These are phyloP conservation scores for Hiodon alosoides DNA, from an alignment of 2,113 vertebrate species.

Conservation along the genomic window DNA sequence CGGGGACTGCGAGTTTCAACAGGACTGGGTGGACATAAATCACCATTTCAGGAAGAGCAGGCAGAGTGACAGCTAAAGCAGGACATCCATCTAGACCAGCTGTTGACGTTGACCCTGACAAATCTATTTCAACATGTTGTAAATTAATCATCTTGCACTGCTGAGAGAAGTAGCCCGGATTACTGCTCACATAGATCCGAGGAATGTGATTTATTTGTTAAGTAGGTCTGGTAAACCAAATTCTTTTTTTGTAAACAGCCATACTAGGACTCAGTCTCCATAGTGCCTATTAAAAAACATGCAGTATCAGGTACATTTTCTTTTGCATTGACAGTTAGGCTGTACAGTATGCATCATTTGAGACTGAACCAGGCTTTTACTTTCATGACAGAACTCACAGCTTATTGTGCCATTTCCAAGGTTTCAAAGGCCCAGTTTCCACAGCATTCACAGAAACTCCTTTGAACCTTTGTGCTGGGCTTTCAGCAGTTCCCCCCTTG, in stretches of 20 bases:
- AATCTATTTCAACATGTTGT: constrained; percentile 65
- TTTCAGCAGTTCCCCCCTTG: constrained; percentile 40
- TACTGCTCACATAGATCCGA: constrained; percentile 18
- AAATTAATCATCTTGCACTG: constrained; percentile 54
- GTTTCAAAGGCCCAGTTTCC: constrained; percentile 41
- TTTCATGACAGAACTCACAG: constrained; percentile 50
- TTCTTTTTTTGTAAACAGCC: neutral
- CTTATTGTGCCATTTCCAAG: constrained; percentile 55
- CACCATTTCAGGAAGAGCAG: constrained; percentile 38
- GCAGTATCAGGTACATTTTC: constrained; percentile 65
- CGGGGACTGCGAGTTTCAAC: constrained; percentile 48
- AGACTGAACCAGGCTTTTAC: constrained; percentile 34
- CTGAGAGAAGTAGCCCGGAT: constrained; percentile 41
- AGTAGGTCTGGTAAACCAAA: constrained; percentile 38
- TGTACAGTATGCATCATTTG: constrained; percentile 50
- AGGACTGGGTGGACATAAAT: constrained; percentile 44
- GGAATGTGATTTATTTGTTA: constrained; percentile 51
- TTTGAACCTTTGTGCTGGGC: constrained; percentile 56
- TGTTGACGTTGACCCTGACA: constrained; percentile 66
- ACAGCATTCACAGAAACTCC: constrained; percentile 51
- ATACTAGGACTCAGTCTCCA: constrained; percentile 21
- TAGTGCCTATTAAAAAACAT: constrained; percentile 41
- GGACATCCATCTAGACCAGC: constrained; percentile 53
- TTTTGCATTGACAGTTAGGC: constrained; percentile 54
- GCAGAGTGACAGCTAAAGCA: constrained; percentile 31